Conservation (phyloP, 1,140 invertebrate genomes). For the Kradibia gibbosae region DNA sequence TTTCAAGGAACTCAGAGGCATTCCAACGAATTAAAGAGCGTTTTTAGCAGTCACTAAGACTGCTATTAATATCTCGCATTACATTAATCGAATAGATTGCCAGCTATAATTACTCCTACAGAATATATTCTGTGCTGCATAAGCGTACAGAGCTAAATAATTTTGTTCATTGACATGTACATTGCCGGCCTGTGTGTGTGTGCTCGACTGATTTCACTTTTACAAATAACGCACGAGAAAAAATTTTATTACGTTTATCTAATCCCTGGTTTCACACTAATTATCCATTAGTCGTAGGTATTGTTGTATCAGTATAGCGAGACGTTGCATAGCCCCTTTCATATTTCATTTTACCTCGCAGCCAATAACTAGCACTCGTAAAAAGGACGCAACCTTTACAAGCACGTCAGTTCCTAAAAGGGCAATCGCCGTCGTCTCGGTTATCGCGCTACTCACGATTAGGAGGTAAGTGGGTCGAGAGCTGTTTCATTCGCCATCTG, state of each 20-base stretch:
- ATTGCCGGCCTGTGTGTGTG: too few species aligned
- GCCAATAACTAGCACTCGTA: too few species aligned
- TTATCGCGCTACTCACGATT: not conserved
- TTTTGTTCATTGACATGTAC: too few species aligned
- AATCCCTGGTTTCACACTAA: not conserved
- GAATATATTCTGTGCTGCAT: too few species aligned
- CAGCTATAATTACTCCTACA: too few species aligned
- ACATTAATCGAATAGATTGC: not conserved
- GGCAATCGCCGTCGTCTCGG: not conserved
- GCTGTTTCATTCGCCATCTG: slow-evolving; percentile 2
- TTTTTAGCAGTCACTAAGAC: too few species aligned
- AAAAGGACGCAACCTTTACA: not conserved
- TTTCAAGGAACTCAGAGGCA: not conserved
- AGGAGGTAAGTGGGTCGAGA: slow-evolving; percentile 35
- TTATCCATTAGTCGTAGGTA: not conserved
- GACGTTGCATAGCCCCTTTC: not conserved
- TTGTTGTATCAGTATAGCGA: not conserved
- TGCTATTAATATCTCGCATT: not conserved
- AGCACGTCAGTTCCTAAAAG: not conserved
- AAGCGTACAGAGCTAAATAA: too few species aligned
- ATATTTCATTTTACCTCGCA: not conserved
- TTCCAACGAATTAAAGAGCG: not conserved
- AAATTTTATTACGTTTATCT: not conserved
- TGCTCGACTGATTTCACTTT: not conserved
- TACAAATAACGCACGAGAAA: not conserved